Evolutionary conservation across 2,888 invertebrate genomes (phyloP).

Genomic region (Oligia fasciuncula): DNA sequence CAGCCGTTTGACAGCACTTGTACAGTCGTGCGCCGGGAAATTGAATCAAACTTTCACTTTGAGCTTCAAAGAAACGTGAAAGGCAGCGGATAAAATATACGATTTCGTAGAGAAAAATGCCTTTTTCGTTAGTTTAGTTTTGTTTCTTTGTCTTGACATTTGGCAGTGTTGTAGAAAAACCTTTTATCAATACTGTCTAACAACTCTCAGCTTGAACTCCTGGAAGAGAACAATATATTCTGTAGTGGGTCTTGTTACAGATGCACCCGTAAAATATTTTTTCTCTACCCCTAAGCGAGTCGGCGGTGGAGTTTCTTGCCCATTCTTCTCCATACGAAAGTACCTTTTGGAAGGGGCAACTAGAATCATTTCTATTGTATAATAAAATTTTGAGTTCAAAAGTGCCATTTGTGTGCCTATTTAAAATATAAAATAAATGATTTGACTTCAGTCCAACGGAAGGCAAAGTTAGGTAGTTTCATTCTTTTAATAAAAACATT

Average conservation of each 20-base stretch:
- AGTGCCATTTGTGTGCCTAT: neutral
- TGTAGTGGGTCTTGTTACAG: neutral
- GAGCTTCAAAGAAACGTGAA: neutral
- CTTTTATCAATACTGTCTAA: neutral
- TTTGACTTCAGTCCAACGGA: neutral
- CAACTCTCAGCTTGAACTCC: no score
- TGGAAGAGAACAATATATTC: neutral
- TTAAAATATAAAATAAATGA: neutral
- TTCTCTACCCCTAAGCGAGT: no score
- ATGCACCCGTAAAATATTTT: neutral
- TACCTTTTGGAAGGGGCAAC: neutral
- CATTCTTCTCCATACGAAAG: neutral
- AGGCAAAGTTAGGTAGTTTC: neutral
- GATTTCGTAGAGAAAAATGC: neutral
- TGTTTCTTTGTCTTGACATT: slow-evolving; percentile 6
- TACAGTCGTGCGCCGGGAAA: slow-evolving; percentile 23
- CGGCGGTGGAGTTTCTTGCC: neutral
- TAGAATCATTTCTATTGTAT: neutral
- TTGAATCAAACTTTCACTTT: slow-evolving; percentile 30
- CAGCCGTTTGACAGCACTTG: slow-evolving; percentile 17
- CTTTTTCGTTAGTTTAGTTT: slow-evolving; percentile 2
- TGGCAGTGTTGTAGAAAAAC: neutral
- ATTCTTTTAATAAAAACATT: neutral
- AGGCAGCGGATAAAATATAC: neutral
- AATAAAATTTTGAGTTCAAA: neutral